Percentiles rank a stretch among this genome's conserved stretches.
Evolutionary conservation across 2,113 vertebrate species (phyloP).

Genomic region (Rutilus rutilus): DNA sequence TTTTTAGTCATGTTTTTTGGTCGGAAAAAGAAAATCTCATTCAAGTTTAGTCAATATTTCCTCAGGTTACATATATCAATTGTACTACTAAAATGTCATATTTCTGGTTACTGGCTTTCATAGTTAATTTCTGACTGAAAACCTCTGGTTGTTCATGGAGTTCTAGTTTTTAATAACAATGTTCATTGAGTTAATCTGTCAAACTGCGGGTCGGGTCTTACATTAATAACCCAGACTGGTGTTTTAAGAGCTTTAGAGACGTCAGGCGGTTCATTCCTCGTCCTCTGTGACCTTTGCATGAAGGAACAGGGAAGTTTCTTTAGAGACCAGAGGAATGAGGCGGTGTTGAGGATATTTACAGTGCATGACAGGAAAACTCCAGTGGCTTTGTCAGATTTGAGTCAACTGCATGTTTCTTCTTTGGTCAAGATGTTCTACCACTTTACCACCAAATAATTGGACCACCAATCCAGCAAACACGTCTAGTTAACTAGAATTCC

Average conservation of each 20-base stretch:
- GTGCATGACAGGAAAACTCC: too few relatives aligned
- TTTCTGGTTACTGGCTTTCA: not conserved
- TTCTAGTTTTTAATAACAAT: not conserved
- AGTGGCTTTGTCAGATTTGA: too few relatives aligned
- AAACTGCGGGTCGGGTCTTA: not conserved
- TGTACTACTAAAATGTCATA: not conserved
- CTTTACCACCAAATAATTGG: not conserved
- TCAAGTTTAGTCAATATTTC: not conserved
- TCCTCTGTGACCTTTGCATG: not conserved
- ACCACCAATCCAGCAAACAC: too few relatives aligned
- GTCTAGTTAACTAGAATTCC: too few relatives aligned
- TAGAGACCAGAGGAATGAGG: too few relatives aligned
- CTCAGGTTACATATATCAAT: not conserved
- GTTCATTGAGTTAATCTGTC: not conserved
- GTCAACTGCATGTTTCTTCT: too few relatives aligned
- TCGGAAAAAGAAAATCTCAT: not conserved
- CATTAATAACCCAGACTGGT: not conserved
- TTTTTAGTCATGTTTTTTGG: not conserved
- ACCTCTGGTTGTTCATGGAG: not conserved
- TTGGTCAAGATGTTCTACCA: too few relatives aligned
- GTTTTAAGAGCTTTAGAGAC: slow-evolving; percentile 2
- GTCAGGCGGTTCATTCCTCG: not conserved
- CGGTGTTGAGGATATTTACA: too few relatives aligned
- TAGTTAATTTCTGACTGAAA: not conserved
- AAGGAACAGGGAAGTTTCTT: not conserved